Percentiles rank a stretch among this genome's conserved stretches.
Evolutionary conservation across 1,140 invertebrate genomes (phyloP).

Genomic region (Vanessa atalanta): DNA sequence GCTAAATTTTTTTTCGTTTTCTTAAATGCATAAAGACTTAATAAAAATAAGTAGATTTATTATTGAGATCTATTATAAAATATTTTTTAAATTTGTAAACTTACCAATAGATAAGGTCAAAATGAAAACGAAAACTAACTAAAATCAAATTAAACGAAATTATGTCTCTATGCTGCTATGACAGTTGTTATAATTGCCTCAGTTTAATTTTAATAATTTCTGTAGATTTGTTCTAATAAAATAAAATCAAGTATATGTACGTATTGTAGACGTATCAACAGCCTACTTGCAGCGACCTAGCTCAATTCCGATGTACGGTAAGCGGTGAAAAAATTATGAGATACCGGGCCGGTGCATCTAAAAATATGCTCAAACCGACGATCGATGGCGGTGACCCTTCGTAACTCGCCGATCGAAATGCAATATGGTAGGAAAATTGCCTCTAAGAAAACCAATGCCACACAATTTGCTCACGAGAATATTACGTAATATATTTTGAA

Average conservation of each 20-base stretch:
- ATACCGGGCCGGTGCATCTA: constrained; percentile 62
- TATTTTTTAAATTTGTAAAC: too few species aligned
- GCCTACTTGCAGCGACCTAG: constrained; percentile 20
- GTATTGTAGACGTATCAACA: not conserved
- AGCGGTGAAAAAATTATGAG: constrained; percentile 68
- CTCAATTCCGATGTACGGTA: constrained; percentile 51
- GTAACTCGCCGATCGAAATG: constrained; percentile 45
- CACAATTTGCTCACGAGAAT: not conserved
- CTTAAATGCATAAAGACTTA: too few species aligned
- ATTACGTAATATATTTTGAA: not conserved
- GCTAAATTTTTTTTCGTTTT: too few species aligned
- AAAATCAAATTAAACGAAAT: too few species aligned
- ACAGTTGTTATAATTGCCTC: too few species aligned
- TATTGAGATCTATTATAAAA: too few species aligned
- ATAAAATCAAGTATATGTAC: not conserved
- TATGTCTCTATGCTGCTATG: too few species aligned
- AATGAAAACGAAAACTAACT: too few species aligned
- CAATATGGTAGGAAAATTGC: constrained; percentile 37
- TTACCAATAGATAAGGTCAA: too few species aligned
- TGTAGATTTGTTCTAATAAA: not conserved
- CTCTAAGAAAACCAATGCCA: constrained; percentile 8
- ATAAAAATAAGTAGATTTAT: too few species aligned
- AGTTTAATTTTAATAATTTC: not conserved
- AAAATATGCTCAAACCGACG: constrained; percentile 64
- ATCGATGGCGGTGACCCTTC: constrained; percentile 67